Evolutionary conservation across 2,113 vertebrate genomes (phyloP).

Genomic region (Oryzias curvinotus): DNA sequence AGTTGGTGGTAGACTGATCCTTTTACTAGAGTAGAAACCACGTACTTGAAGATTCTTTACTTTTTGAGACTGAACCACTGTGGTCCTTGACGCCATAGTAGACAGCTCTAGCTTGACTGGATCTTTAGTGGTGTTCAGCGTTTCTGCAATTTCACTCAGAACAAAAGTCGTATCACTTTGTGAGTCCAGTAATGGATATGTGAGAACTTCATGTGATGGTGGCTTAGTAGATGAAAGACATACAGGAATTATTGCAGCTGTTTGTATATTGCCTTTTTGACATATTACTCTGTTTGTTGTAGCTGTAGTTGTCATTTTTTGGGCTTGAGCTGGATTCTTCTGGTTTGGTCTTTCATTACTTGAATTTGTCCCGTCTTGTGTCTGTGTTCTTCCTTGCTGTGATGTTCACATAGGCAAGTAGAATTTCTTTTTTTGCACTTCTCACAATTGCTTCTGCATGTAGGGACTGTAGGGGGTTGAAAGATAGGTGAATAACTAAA

Average conservation of each 20-base stretch:
- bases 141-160: conserved; percentile 12
- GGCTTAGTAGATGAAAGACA: not conserved
- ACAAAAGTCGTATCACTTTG: conserved; percentile 28
- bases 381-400: no score
- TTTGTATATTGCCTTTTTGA: not conserved
- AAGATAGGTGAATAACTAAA: no score
- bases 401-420: no score
- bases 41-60: not conserved
- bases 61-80: conserved; percentile 6
- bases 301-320: no score
- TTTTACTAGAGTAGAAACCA: no score
- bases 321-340: no score
- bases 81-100: conserved; percentile 6
- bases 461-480: no score
- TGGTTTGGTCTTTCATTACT: not conserved
- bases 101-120: conserved; percentile 3
- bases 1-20: no score
- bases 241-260: not conserved
- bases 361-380: not conserved
- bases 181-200: conserved; percentile 9
- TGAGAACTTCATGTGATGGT: not conserved
- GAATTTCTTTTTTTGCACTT: not conserved
- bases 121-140: not conserved
- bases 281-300: not conserved
- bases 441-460: conserved; percentile 1